Evolutionary conservation across 2,888 invertebrate species (phyloP).

Genomic region (Philhelius pedissequus): DNA sequence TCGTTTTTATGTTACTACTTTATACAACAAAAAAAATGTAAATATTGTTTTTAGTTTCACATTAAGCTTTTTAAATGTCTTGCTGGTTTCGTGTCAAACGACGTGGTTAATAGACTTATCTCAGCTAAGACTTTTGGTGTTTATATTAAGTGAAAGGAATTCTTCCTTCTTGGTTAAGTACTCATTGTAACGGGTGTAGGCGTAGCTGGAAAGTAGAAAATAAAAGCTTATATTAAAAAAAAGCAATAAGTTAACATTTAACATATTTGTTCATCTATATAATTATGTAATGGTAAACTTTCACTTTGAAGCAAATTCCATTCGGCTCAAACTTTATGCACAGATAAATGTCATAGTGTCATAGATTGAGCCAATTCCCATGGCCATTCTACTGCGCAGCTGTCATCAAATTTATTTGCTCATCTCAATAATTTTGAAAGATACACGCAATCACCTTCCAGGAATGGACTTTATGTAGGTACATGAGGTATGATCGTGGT

Average conservation of each 20-base stretch:
- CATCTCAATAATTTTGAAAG: no score
- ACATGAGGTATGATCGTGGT: no score
- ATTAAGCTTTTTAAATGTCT: constrained; percentile 53
- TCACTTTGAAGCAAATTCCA: no score
- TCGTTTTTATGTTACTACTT: constrained; percentile 5
- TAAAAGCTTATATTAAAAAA: background rate
- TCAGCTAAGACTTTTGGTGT: constrained; percentile 46
- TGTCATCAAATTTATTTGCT: no score
- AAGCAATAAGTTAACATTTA: background rate
- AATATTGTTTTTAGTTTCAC: constrained; percentile 35
- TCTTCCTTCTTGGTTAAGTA: constrained; percentile 85
- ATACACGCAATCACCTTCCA: no score
- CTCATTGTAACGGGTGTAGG: constrained; percentile 85
- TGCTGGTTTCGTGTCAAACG: constrained; percentile 55
- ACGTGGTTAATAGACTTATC: background rate
- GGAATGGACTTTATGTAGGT: no score
- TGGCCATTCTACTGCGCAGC: no score
- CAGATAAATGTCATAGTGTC: no score
- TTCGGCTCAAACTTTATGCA: no score
- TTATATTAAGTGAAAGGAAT: constrained; percentile 78
- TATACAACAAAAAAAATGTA: constrained; percentile 23
- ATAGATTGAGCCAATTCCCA: no score
- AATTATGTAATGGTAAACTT: no score
- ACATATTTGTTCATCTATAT: no score
- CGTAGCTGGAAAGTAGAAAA: constrained; percentile 81